Percentiles rank a stretch among this genome's conserved stretches.
Conservation (phyloP, 2,888 invertebrate genomes). For the Eutolmus rufibarbis region DNA sequence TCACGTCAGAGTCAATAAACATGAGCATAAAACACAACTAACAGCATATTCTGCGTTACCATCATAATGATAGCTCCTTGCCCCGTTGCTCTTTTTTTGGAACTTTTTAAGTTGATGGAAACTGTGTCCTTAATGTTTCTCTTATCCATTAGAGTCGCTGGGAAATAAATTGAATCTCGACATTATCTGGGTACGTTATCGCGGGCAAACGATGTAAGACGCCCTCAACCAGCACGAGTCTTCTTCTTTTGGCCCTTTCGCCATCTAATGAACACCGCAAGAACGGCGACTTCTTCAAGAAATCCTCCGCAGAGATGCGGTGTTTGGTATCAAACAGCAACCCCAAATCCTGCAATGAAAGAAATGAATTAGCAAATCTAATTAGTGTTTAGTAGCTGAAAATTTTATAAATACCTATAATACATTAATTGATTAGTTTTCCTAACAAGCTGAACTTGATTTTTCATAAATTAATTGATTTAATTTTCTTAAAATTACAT, state of each 20-base stretch:
- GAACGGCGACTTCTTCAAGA: neutral
- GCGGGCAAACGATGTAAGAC: neutral
- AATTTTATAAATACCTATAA: no score
- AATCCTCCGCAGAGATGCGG: neutral
- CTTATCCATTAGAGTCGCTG: constrained; percentile 16
- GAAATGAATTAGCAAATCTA: no score
- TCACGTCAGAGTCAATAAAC: constrained; percentile 25
- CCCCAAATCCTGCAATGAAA: neutral
- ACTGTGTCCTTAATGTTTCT: constrained; percentile 15
- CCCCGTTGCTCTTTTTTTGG: neutral
- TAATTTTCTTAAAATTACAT: no score
- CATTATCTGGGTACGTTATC: constrained; percentile 21
- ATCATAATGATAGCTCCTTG: neutral
- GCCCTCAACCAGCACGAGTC: neutral
- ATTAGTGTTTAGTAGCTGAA: no score
- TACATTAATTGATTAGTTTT: no score
- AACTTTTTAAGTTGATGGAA: neutral
- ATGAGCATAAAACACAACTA: constrained; percentile 19
- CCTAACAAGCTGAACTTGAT: no score
- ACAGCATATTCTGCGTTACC: constrained; percentile 7
- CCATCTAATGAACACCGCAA: neutral
- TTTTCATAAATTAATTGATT: no score
- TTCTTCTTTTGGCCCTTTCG: neutral
- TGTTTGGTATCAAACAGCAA: neutral
- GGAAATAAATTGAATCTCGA: constrained; percentile 26